phyloP scores from a whole-genome alignment of 30 jellyfish, hydroid and myxozoan species.

The Pseudorhiza aurosa region DNA sequence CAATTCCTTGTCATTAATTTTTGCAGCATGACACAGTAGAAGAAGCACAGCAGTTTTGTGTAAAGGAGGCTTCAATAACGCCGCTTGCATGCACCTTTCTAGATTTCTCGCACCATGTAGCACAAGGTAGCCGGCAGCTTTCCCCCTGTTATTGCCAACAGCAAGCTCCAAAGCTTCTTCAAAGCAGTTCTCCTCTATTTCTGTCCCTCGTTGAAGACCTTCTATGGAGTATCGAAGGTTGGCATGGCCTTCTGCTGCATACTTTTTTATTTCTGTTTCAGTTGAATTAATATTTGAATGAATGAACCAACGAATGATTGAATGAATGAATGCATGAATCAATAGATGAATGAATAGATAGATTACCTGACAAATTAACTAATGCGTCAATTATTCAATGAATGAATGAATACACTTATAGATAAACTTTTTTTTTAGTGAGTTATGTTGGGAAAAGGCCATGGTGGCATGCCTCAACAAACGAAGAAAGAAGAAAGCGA shows the following conservation, averaged over 20 bases:
- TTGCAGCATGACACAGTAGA: slow-evolving; percentile 81
- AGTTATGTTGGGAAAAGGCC: too few species aligned
- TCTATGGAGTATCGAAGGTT: slow-evolving; percentile 37
- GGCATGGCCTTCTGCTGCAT: slow-evolving; percentile 42
- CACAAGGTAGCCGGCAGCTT: slow-evolving; percentile 83
- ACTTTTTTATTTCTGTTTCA: slow-evolving; percentile 72
- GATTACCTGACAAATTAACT: too few species aligned
- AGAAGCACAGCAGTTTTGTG: slow-evolving; percentile 73
- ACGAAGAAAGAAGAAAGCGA: too few species aligned
- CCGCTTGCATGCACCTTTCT: slow-evolving; percentile 58
- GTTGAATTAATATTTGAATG: too few species aligned
- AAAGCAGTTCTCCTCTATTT: slow-evolving; percentile 79
- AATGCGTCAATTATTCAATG: too few species aligned
- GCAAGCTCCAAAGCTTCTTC: slow-evolving; percentile 85
- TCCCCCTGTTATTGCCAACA: slow-evolving; percentile 55
- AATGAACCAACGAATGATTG: too few species aligned
- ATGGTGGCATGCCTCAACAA: too few species aligned
- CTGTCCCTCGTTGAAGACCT: slow-evolving; percentile 59
- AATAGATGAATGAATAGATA: too few species aligned
- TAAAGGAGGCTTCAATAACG: slow-evolving; percentile 45
- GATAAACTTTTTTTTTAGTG: too few species aligned
- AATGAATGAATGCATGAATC: too few species aligned
- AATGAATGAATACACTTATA: too few species aligned
- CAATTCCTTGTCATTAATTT: slow-evolving; percentile 52
- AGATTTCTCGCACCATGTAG: slow-evolving; percentile 81